Conservation (phyloP, 2,113 vertebrate species). For the Grallaria varia region DNA sequence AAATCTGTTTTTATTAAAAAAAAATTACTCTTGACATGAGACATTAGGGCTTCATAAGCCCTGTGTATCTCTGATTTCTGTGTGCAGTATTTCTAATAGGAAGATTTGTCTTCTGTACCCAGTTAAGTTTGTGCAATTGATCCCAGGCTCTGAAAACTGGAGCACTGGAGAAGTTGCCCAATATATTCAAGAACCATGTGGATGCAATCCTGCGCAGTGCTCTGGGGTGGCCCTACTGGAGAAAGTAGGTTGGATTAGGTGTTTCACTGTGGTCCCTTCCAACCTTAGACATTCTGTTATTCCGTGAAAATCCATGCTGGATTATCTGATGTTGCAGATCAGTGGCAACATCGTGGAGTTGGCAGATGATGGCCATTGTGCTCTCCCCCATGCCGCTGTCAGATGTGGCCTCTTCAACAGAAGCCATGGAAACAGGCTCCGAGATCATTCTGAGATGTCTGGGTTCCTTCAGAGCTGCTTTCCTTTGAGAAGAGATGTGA, state of each 20-base stretch:
- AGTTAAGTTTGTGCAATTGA: not conserved
- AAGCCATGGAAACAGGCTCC: not conserved
- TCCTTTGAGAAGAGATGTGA: not conserved
- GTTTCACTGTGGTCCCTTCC: not conserved
- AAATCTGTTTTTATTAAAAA: not conserved
- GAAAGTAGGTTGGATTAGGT: not conserved
- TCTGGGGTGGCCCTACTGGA: not conserved
- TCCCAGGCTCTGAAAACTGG: not conserved
- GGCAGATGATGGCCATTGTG: not conserved
- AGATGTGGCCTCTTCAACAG: not conserved
- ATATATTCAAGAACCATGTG: not conserved
- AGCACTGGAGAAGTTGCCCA: not conserved
- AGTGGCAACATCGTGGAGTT: not conserved
- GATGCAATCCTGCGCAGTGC: too few relatives aligned
- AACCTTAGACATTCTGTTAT: not conserved
- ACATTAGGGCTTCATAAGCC: not conserved
- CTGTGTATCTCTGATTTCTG: not conserved
- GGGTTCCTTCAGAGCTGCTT: not conserved
- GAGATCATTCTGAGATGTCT: not conserved
- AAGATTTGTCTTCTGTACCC: not conserved
- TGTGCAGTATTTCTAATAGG: not conserved
- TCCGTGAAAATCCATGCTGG: not conserved
- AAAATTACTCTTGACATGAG: not conserved
- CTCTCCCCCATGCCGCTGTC: rapidly evolving
- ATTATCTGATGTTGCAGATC: not conserved